Evolutionary conservation across 2,888 invertebrate genomes (phyloP).

Genomic region (Leptopilina myrica): DNA sequence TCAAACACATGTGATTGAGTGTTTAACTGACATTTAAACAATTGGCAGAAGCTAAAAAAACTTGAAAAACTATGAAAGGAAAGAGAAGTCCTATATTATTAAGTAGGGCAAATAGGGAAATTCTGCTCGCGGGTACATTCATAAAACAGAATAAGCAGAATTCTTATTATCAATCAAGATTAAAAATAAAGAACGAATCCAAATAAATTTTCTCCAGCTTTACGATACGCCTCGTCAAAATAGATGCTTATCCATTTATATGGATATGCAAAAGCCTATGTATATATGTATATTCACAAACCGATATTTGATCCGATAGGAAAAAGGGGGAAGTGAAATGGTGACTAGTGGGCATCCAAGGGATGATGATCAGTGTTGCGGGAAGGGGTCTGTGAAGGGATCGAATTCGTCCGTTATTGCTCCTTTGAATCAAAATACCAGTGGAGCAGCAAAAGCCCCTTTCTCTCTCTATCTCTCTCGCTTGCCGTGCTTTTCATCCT

Average conservation of each 20-base stretch:
- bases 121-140: no score
- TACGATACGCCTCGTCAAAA: neutral
- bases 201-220: neutral
- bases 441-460: constrained; percentile 47
- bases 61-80: no score
- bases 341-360: constrained; percentile 43
- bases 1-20: no score
- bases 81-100: no score
- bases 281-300: constrained; percentile 42
- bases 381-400: constrained; percentile 50
- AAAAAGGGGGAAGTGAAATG: constrained; percentile 58
- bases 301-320: constrained; percentile 63
- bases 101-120: no score
- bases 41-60: no score
- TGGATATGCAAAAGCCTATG: neutral
- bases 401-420: constrained; percentile 64
- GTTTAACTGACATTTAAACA: no score
- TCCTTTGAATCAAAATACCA: constrained; percentile 62
- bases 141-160: no score
- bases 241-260: neutral
- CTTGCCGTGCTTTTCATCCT: neutral
- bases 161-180: no score
- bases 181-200: neutral
- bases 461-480: constrained; percentile 32
- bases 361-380: constrained; percentile 9